Evolutionary conservation across 1,140 invertebrate genomes (phyloP).

Genomic region (Pseudobourletiella spinata): DNA sequence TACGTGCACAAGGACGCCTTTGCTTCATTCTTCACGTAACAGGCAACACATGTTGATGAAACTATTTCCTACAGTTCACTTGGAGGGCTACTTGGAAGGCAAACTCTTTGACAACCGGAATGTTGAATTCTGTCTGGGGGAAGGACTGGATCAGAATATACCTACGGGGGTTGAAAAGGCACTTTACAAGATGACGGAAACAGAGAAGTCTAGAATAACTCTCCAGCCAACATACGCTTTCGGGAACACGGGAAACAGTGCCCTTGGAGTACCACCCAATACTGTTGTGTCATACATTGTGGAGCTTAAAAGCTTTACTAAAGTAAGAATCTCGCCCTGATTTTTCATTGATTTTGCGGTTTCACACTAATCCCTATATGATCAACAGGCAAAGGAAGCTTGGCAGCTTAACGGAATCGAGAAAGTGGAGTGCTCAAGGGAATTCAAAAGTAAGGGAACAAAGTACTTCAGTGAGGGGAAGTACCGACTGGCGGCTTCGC

Average conservation of each 20-base stretch:
- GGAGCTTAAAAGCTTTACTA: slow-evolving; percentile 72
- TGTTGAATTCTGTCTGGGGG: slow-evolving; percentile 74
- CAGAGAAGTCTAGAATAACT: slow-evolving; percentile 66
- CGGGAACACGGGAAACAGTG: slow-evolving; percentile 57
- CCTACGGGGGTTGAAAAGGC: slow-evolving; percentile 77
- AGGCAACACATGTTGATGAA: too few relatives aligned
- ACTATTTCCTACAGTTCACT: slow-evolving; percentile 67
- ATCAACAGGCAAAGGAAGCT: slow-evolving; percentile 57
- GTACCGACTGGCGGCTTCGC: slow-evolving; percentile 68
- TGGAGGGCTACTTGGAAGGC: slow-evolving; percentile 61
- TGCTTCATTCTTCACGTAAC: too few relatives aligned
- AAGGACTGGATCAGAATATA: slow-evolving; percentile 60
- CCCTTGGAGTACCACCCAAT: slow-evolving; percentile 68
- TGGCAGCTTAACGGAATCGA: slow-evolving; percentile 72
- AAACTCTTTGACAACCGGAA: slow-evolving; percentile 64
- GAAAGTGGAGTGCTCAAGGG: slow-evolving; percentile 68
- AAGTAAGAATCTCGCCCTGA: slow-evolving; percentile 47
- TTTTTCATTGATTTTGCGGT: too few relatives aligned
- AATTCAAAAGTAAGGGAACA: slow-evolving; percentile 84
- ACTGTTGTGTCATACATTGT: slow-evolving; percentile 72
- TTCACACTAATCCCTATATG: not conserved
- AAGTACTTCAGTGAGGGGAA: slow-evolving; percentile 78
- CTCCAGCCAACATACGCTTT: slow-evolving; percentile 76
- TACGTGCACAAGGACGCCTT: slow-evolving; percentile 4
- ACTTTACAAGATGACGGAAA: slow-evolving; percentile 68